These are phyloP conservation scores for Vicugna pacos DNA, from an alignment of 2,113 vertebrate species.

Conservation along the genomic window DNA sequence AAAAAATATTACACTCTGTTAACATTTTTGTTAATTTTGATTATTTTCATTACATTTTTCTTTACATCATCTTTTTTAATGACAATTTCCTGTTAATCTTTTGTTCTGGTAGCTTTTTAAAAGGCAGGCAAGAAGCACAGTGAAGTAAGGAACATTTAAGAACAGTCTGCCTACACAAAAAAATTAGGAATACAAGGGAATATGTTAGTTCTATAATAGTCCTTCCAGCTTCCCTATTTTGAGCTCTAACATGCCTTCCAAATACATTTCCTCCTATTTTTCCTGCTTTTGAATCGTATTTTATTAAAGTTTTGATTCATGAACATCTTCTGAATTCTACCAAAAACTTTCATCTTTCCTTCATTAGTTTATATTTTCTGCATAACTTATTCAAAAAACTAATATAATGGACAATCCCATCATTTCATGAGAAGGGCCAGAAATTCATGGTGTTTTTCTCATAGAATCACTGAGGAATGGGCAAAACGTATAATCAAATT, in stretches of 20 bases:
- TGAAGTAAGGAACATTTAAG: not conserved
- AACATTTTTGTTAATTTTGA: not conserved
- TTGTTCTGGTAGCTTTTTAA: not conserved
- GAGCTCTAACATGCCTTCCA: not conserved
- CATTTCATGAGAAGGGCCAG: not conserved
- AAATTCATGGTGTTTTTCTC: not conserved
- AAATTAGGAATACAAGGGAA: not conserved
- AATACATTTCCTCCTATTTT: not conserved
- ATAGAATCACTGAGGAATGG: not conserved
- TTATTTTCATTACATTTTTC: not conserved
- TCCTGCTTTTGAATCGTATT: not conserved
- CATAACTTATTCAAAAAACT: not conserved
- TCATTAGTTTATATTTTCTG: not conserved
- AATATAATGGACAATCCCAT: not conserved
- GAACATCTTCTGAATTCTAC: not conserved
- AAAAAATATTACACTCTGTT: not conserved
- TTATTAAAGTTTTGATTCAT: not conserved
- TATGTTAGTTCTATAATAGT: not conserved
- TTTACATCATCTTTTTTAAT: not conserved
- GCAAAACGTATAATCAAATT: not conserved
- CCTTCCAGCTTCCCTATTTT: not conserved
- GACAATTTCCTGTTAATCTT: not conserved
- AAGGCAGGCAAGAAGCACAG: not conserved
- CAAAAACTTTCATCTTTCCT: not conserved
- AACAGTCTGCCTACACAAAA: not conserved